Evolutionary conservation across 2,888 invertebrate species (phyloP), one percentile per base, ranked within the genome.

Genomic region (Chrysodeixis includens): DNA sequence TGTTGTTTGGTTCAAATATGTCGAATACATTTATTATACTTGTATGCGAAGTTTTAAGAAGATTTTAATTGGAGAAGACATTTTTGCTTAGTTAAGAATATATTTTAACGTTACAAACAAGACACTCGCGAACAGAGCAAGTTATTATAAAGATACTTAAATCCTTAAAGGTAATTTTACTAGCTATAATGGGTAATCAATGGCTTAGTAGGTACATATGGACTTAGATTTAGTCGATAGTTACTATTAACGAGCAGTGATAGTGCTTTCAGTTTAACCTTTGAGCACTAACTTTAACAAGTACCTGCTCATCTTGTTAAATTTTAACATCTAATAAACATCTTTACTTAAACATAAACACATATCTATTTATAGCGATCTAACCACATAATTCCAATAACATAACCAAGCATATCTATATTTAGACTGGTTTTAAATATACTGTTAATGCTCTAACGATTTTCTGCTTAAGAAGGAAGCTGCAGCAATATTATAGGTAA

Each of bases 21-120:
- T 52, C n/a, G 55, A 69, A 64, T 64, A 60, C 22, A 12, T 26
- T 35, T 30, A 68, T 71, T 57, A 44, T 68, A 12, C 22, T 70
- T 57, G 16, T 16, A 26, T 14, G 22, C 30, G n/a, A 10, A 26
- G 35, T 16, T 61, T 61, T 20, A 7, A 16, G 16, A 22, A 32
- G 26, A 46, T 56, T 46, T 40, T 40, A 12, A 62, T 30, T 55
- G 14, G 44, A 10, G 14, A 53, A 26, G 52, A 52, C 22, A 26
- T 26, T 26, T 52, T 52, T 40, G 40, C n/a, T 40, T n/a, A 40
- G n/a, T n/a, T n/a, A n/a, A n/a, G n/a, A n/a, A n/a, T n/a, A n/a
- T n/a, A 40, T 5, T 7, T n/a, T n/a, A n/a, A n/a, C 7, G 40
- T 40, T 40, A 40, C n/a, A n/a, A 35, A 8, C 8, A 32, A 32